A percentile compares a stretch with the other conserved stretches of the same genome.
phyloP scores from a whole-genome alignment of 2,113 vertebrate species.

The Chloropsis hardwickii region DNA sequence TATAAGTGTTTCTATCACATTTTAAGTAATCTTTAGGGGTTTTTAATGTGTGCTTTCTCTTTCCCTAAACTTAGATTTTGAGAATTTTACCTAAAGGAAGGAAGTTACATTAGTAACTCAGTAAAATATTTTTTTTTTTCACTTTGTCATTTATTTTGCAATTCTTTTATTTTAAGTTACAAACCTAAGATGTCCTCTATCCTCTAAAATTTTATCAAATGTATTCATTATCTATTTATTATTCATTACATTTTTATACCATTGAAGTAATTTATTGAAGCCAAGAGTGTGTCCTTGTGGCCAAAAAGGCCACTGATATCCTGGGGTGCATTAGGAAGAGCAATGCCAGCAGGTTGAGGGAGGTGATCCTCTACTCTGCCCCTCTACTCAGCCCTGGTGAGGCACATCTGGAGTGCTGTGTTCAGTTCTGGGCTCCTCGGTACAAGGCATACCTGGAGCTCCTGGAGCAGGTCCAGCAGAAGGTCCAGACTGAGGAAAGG shows the following conservation, averaged over 20 bases:
- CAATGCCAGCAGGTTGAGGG: accelerated
- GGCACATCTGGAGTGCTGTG: no score
- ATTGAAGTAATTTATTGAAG: neutral
- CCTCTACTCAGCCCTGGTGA: accelerated
- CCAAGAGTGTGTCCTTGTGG: neutral
- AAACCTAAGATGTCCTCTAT: neutral
- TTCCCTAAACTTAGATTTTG: neutral
- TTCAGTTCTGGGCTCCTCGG: accelerated
- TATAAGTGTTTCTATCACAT: neutral
- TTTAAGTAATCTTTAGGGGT: neutral
- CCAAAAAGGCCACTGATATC: accelerated
- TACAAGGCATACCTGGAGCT: neutral
- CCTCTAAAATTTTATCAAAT: neutral
- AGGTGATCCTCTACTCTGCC: neutral
- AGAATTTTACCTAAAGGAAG: neutral
- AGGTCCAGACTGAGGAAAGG: neutral
- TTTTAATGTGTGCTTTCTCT: neutral
- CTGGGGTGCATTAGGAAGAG: neutral
- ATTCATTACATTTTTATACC: neutral
- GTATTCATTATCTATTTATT: neutral
- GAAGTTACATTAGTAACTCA: neutral
- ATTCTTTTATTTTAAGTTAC: neutral
- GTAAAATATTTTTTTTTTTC: neutral
- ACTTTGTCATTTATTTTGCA: neutral
- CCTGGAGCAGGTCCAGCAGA: neutral